Conservation (phyloP, 2,888 invertebrate species). For the Pristionchus exspectatus region DNA sequence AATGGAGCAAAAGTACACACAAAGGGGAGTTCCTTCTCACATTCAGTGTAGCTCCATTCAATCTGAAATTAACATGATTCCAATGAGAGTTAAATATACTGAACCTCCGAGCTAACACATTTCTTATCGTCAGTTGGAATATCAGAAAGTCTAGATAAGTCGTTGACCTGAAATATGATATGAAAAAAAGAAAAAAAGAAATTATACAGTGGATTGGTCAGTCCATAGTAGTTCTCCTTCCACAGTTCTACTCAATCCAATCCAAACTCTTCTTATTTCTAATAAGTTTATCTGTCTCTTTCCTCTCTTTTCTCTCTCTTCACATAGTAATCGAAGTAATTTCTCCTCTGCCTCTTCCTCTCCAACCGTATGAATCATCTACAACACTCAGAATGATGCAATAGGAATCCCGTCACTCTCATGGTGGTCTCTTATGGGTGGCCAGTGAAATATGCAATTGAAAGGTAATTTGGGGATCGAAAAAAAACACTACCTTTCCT, state of each 20-base stretch:
- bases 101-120: constrained; percentile 29
- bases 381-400: constrained; percentile 30
- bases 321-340: constrained; percentile 9
- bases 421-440: no score
- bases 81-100: neutral
- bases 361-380: constrained; percentile 2
- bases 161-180: neutral
- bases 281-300: neutral
- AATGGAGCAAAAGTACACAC: constrained; percentile 14
- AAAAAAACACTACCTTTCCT: neutral
- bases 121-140: neutral
- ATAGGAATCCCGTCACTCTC: neutral
- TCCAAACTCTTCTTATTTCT: constrained; percentile 28
- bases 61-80: neutral
- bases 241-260: neutral
- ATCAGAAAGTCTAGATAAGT: constrained; percentile 9
- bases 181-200: neutral
- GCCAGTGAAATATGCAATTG: neutral
- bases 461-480: no score
- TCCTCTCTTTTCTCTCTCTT: neutral
- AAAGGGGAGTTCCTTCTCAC: constrained; percentile 27
- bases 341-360: constrained; percentile 5
- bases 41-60: constrained; percentile 29
- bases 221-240: constrained; percentile 19
- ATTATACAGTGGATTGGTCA: constrained; percentile 11